phyloP scores from a whole-genome alignment of 2,888 invertebrate species.

The Drosophila anomalipes region DNA sequence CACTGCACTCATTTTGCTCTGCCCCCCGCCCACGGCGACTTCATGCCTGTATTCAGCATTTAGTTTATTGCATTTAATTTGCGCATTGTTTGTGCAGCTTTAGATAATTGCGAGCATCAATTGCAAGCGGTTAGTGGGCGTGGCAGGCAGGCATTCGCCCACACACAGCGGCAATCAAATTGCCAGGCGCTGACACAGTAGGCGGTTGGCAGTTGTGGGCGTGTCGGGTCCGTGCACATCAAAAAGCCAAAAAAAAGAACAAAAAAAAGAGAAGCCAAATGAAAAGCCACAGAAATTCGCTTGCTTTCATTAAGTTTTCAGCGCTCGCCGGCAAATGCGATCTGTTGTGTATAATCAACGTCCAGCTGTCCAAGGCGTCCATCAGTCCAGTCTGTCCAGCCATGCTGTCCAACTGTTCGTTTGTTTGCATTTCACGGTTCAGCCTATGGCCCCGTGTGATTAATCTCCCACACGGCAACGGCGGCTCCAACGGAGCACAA shows the following conservation, averaged over 20 bases:
- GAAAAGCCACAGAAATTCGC: constrained; percentile 58
- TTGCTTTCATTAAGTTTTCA: constrained; percentile 78
- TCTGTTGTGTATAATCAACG: constrained; percentile 72
- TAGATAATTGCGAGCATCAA: constrained; percentile 79
- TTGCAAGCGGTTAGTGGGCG: constrained; percentile 49
- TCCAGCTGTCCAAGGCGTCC: constrained; percentile 31
- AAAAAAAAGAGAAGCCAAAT: constrained; percentile 30
- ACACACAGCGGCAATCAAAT: constrained; percentile 73
- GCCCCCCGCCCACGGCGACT: constrained; percentile 5
- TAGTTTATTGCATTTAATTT: constrained; percentile 79
- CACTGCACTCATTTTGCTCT: constrained; percentile 40
- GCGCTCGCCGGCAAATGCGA: constrained; percentile 33
- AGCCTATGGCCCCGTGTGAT: constrained; percentile 70
- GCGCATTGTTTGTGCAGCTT: constrained; percentile 76
- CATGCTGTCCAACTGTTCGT: constrained; percentile 40
- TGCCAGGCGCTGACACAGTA: constrained; percentile 67
- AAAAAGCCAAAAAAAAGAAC: constrained; percentile 15
- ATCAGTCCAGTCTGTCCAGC: constrained; percentile 11
- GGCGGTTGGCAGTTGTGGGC: constrained; percentile 52
- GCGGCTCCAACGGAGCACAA: constrained; percentile 41
- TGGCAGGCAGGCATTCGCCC: constrained; percentile 47
- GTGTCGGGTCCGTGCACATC: constrained; percentile 55
- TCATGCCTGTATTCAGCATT: constrained; percentile 20
- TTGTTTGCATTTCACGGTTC: constrained; percentile 77
- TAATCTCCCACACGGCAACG: constrained; percentile 68